Base-by-base conservation (phyloP, 2,797 vertebrate genomes). In the Rallus crepitans region DNA sequence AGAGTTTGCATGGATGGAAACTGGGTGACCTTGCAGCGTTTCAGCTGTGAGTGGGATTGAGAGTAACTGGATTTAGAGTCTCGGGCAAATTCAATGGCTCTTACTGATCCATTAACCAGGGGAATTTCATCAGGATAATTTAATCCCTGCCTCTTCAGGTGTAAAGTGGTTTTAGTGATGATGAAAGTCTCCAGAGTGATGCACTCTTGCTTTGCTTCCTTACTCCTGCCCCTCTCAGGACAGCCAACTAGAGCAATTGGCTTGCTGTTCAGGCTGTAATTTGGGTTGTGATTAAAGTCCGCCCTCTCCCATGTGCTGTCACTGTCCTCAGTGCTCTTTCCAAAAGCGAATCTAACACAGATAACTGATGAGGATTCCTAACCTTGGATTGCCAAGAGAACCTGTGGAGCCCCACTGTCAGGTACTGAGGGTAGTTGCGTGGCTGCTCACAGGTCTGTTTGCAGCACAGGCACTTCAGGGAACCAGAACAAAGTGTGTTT, bases 321-420 rank as follows among this genome's bases (percentile, higher is more conserved):
- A 27, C 20, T 42, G 48, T 31, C 47, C 64, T 52, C 65, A 76
- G 35, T 3, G 0, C 21, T 61, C 35, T 40, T 78, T 91, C 64
- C 72, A 53, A 60, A 60, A 72, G 20, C 37, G 24, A n/a, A 47
- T 40, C 16, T 24, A 24, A 70, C 27, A 33, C 16, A 45, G 17
- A 13, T 15, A 25, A n/a, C 31, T 48, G n/a, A 21, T 83, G 60
- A 31, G 9, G 7, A 45, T 47, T 59, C 20, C 60, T 52, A 66
- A 27, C 18, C 15, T 40, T 68, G 55, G 61, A n/a, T 5, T 52
- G 13, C 47, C 76, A 52, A 63, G 64, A 20, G 12, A 65, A 88
- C 60, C 16, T 0, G 0, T 7, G 56, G 70, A 53, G 12, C 3
- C 70, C 35, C 64, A 39, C 30, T 52, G 35, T 27, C 21, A 47